These are phyloP conservation scores for Nymphicus hollandicus DNA, from an alignment of 2,113 vertebrate genomes.

Conservation along the genomic window DNA sequence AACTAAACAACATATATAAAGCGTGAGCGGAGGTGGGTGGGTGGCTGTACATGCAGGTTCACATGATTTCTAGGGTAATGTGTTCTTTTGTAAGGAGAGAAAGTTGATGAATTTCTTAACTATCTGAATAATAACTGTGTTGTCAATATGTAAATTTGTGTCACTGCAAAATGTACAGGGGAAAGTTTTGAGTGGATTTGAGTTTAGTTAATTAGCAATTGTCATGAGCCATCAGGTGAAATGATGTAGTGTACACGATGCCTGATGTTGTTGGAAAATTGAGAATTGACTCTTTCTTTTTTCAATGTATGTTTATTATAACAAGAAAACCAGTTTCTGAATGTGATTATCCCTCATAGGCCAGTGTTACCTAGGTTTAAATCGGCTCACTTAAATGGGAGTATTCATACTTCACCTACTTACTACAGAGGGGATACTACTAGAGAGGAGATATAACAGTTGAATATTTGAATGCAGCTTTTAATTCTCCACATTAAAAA, in stretches of 20 bases:
- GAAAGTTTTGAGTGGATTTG: not conserved
- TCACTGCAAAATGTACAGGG: not conserved
- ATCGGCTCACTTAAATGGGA: not conserved
- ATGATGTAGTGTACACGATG: not conserved
- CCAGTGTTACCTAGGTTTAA: not conserved
- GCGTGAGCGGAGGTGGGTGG: not conserved
- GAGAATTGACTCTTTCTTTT: not conserved
- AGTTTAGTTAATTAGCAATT: not conserved
- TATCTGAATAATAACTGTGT: not conserved
- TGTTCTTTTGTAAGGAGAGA: not conserved
- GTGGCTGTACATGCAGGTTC: not conserved
- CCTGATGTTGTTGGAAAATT: not conserved
- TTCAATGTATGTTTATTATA: not conserved
- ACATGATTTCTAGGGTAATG: not conserved
- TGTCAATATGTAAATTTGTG: not conserved
- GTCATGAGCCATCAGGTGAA: not conserved
- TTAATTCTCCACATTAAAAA: not conserved
- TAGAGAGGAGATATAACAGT: no score
- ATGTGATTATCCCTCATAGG: not conserved
- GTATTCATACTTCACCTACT: not conserved
- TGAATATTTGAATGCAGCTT: not conserved
- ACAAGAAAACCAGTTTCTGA: not conserved
- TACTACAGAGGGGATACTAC: not conserved
- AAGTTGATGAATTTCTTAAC: not conserved
- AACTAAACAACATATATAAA: not conserved